phyloP scores from a whole-genome alignment of 2,888 invertebrate species.

The Liposcelis brunnea region DNA sequence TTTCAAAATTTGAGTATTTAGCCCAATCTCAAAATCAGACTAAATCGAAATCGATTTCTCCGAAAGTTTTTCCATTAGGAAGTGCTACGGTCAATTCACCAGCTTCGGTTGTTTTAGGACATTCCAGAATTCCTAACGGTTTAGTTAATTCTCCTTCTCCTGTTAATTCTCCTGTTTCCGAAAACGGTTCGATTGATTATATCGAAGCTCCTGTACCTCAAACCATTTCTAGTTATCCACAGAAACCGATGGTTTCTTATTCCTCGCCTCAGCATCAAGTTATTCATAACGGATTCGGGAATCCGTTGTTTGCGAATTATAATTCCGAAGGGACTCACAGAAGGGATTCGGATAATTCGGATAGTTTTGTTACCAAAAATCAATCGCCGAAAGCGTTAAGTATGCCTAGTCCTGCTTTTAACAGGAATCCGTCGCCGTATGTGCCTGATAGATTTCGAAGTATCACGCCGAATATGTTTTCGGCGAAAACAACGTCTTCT shows the following conservation, averaged over 20 bases:
- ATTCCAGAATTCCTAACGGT: conserved; percentile 3
- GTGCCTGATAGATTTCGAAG: conserved; percentile 19
- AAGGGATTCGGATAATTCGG: no score
- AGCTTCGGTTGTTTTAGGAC: conserved; percentile 60
- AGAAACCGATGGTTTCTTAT: conserved; percentile 1
- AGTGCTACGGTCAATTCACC: conserved; percentile 63
- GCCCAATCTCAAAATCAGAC: conserved; percentile 41
- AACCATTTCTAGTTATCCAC: conserved; percentile 1
- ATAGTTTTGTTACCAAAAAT: neutral
- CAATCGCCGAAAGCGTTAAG: conserved; percentile 16
- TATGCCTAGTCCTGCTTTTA: conserved; percentile 33
- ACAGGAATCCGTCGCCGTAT: conserved; percentile 28
- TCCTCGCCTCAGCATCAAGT: neutral
- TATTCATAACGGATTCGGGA: conserved; percentile 1
- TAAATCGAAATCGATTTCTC: conserved; percentile 32
- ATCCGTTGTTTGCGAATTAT: neutral
- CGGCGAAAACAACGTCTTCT: conserved; percentile 16
- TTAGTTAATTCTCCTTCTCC: neutral
- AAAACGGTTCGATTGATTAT: conserved; percentile 1
- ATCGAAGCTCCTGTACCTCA: conserved; percentile 1
- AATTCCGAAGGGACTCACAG: no score
- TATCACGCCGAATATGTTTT: conserved; percentile 25
- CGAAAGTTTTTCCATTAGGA: conserved; percentile 67
- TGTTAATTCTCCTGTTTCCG: neutral
- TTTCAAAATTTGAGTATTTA: conserved; percentile 63